Evolutionary conservation across 2,797 vertebrate species (phyloP).

Genomic region (Chelon labrosus): DNA sequence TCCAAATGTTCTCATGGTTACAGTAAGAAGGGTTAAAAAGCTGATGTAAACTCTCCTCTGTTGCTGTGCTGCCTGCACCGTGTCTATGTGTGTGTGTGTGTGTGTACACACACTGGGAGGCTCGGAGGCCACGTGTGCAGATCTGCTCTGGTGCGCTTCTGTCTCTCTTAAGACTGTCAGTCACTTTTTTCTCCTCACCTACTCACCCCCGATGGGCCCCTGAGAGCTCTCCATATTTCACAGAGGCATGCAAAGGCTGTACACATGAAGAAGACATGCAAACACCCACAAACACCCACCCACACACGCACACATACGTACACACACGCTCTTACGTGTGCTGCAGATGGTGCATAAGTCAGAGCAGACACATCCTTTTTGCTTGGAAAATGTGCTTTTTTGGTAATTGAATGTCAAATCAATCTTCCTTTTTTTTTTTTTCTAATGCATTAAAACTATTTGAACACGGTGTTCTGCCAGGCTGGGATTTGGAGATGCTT

Average conservation of each 20-base stretch:
- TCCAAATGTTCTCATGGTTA: not conserved
- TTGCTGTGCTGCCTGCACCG: conserved; percentile 19
- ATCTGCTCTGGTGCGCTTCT: conserved; percentile 41
- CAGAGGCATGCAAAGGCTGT: conserved; percentile 20
- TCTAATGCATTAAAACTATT: not conserved
- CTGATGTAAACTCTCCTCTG: conserved; percentile 9
- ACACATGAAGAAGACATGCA: conserved; percentile 17
- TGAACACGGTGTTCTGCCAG: not conserved
- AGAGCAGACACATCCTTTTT: not conserved
- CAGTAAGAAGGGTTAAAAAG: conserved; percentile 4
- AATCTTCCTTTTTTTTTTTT: not conserved
- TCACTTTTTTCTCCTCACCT: conserved; percentile 44
- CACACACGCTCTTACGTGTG: not conserved
- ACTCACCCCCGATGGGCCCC: conserved; percentile 34
- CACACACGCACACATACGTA: not conserved
- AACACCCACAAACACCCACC: not conserved
- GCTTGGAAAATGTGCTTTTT: not conserved
- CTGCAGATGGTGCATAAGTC: conserved; percentile 1
- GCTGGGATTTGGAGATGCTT: not conserved
- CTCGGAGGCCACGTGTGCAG: conserved; percentile 67
- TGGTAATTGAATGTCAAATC: not conserved
- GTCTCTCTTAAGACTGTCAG: conserved; percentile 31
- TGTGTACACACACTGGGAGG: not conserved
- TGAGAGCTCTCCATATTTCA: conserved; percentile 39
- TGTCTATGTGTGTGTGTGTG: conserved; percentile 24